Percentiles rank a stretch among this genome's conserved stretches.
These are phyloP conservation scores for Sebastes nivosus DNA, from an alignment of 2,797 vertebrate genomes.

Conservation along the genomic window DNA sequence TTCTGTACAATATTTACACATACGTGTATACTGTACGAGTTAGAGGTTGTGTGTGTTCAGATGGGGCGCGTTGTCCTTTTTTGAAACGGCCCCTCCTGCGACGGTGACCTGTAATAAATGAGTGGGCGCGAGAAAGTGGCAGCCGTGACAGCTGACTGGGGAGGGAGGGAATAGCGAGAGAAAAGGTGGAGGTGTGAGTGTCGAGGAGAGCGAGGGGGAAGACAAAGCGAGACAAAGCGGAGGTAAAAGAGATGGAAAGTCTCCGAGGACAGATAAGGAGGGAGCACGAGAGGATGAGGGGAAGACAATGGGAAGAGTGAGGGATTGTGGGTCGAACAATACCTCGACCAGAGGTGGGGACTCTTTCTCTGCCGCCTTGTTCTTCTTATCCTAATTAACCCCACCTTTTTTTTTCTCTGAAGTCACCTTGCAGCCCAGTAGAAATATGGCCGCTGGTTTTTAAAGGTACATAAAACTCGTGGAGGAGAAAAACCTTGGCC, in stretches of 20 bases:
- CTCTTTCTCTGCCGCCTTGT: conserved; percentile 43
- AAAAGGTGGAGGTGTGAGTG: conserved; percentile 19
- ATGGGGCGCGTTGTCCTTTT: conserved; percentile 67
- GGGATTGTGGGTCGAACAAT: conserved; percentile 62
- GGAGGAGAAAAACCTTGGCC: conserved; percentile 54
- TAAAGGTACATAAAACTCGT: conserved; percentile 71
- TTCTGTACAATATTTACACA: neutral
- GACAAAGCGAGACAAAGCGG: conserved; percentile 37
- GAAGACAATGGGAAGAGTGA: conserved; percentile 52
- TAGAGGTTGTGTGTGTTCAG: conserved; percentile 8
- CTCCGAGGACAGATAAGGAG: conserved; percentile 68
- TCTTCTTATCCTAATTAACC: conserved; percentile 48
- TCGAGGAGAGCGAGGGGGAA: neutral
- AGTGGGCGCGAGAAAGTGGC: conserved; percentile 75
- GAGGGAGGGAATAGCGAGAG: conserved; percentile 63
- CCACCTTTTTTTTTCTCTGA: conserved; percentile 6
- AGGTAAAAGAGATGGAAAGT: conserved; percentile 67
- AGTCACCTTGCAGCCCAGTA: conserved; percentile 72
- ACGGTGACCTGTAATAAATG: conserved; percentile 77
- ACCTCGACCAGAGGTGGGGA: conserved; percentile 54
- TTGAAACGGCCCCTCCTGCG: conserved; percentile 50
- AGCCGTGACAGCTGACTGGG: conserved; percentile 75
- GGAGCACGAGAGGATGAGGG: conserved; percentile 51
- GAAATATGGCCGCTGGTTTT: conserved; percentile 66
- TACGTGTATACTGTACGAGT: conserved; percentile 5